Evolutionary conservation across 1,140 invertebrate species (phyloP), one percentile per base, ranked within the genome.

Genomic region (Ceratoteleas bidentatus): DNA sequence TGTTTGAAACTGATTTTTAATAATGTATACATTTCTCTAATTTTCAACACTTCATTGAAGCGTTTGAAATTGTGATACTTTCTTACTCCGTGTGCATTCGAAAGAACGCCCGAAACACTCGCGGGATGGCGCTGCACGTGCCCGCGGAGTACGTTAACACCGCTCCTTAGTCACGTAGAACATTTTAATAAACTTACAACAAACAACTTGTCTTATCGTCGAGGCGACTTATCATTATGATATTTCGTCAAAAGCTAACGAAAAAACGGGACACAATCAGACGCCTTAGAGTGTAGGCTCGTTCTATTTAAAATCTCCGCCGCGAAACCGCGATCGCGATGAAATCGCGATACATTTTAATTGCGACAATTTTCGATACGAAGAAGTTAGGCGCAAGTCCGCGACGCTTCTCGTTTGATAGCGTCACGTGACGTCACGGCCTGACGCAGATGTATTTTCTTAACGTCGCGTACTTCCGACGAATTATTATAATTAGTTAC

Each of bases 41-140:
- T 91, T 86, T 95, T 95, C 2, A 92, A 88, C 53, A 92, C 91
- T n/a, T 92, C 89, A 77, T 92, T 24, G 24, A 24, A 24, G n/a
- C n/a, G n/a, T 24, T 24, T 24, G 24, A 24, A 24, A 24, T 24
- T 24, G 1, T 2, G 24, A n/a, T n/a, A n/a, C n/a, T n/a, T 24
- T 24, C 4, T 24, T 4, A 43, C 6, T 43, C 40, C 40, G 40
- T 6, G 40, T 24, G 24, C 24, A 24, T 24, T 1, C 1, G 24
- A 4, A 24, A 24, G 4, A 43, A 43, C n/a, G n/a, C 6, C 40
- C 8, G 8, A 10, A 43, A 43, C 1, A 43, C 40, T 10, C 8
- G 40, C 8, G n/a, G n/a, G 40, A 43, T 10, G 40, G 9, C 1
- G 40, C n/a, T 43, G 6, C n/a, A 43, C 40, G n/a, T 43, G 9